Percentiles rank a stretch among this genome's conserved stretches.
These are phyloP conservation scores for Mallotus villosus DNA, from an alignment of 2,797 vertebrate species.

Conservation along the genomic window DNA sequence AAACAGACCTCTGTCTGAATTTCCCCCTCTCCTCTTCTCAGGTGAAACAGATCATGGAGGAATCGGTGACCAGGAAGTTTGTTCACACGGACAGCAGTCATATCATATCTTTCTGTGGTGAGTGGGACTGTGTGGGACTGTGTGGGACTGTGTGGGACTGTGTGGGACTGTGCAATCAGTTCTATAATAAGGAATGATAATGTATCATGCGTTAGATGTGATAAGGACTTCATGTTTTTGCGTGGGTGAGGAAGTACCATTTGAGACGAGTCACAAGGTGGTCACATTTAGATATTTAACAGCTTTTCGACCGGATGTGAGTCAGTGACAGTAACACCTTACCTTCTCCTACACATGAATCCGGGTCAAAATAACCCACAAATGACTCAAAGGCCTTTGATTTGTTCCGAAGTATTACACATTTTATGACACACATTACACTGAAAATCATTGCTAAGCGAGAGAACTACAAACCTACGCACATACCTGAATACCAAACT, in stretches of 20 bases:
- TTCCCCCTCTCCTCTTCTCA: conserved; percentile 53
- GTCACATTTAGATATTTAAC: neutral
- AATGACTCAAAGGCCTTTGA: conserved; percentile 27
- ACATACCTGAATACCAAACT: neutral
- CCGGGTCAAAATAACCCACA: neutral
- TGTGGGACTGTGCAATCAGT: neutral
- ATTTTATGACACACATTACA: neutral
- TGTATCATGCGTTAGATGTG: too few relatives aligned
- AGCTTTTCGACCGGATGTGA: neutral
- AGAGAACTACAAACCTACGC: neutral
- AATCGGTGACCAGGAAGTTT: conserved; percentile 94
- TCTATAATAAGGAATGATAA: too few relatives aligned
- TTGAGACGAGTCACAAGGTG: neutral
- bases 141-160: conserved; percentile 35
- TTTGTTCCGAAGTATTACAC: conserved; percentile 3
- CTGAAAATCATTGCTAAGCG: neutral
- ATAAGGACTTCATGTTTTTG: too few relatives aligned
- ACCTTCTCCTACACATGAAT: neutral
- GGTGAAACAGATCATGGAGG: conserved; percentile 99
- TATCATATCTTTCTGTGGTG: conserved; percentile 97
- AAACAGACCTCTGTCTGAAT: neutral
- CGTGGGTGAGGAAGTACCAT: too few relatives aligned
- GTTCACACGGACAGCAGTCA: conserved; percentile 98
- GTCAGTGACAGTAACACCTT: neutral
- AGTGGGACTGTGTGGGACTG: conserved; percentile 50